A percentile compares a stretch with the other conserved stretches of the same genome.
Conservation (phyloP, 2,797 vertebrate species). For the Gorsachius magnificus region DNA sequence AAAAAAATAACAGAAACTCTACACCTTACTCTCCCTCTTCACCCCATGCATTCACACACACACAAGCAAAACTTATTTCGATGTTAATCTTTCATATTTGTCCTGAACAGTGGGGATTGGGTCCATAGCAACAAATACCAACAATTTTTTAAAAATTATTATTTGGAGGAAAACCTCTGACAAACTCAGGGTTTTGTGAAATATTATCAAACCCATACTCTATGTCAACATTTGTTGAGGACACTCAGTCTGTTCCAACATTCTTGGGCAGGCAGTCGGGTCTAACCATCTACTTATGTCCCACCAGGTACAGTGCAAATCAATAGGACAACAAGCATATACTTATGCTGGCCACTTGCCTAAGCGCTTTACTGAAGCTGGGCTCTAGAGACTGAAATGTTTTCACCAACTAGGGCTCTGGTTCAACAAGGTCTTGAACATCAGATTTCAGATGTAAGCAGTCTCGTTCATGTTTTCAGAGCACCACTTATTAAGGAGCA, state of each 20-base stretch:
- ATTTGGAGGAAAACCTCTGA: background rate
- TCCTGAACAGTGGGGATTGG: background rate
- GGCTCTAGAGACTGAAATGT: background rate
- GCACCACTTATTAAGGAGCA: background rate
- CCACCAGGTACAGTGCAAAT: background rate
- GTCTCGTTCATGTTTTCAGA: background rate
- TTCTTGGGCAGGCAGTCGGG: background rate
- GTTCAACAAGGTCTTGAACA: background rate
- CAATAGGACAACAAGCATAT: background rate
- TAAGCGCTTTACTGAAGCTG: background rate
- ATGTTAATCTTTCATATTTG: background rate
- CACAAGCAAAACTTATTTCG: background rate
- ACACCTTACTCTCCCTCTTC: background rate
- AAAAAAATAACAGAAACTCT: background rate
- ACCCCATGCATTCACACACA: background rate
- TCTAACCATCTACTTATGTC: background rate
- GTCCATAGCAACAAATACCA: background rate
- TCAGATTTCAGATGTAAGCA: background rate
- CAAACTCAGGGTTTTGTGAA: background rate
- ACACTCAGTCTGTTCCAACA: background rate
- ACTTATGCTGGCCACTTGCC: background rate
- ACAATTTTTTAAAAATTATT: no score
- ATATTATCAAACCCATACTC: background rate
- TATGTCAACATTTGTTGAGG: background rate
- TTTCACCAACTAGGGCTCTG: background rate